Evolutionary conservation across 1,140 invertebrate genomes (phyloP).

Genomic region (Amphibalanus amphitrite): DNA sequence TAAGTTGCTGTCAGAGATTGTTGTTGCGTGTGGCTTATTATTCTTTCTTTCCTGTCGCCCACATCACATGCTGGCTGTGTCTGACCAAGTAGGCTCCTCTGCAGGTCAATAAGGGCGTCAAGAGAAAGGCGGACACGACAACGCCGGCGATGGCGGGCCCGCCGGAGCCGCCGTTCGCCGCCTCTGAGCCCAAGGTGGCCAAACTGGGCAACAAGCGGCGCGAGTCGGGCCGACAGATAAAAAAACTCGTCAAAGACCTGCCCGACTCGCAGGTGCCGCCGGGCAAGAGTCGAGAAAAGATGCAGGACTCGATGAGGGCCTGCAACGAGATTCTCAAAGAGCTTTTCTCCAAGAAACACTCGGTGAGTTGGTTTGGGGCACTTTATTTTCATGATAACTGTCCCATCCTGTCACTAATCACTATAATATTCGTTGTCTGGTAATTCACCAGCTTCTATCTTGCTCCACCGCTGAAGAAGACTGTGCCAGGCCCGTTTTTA

Average conservation of each 20-base stretch:
- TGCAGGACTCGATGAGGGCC: conserved; percentile 61
- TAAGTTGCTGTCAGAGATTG: no score
- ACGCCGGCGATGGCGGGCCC: conserved; percentile 44
- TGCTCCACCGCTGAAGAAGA: no score
- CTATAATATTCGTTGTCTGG: no score
- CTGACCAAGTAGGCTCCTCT: background rate
- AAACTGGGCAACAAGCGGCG: conserved; percentile 41
- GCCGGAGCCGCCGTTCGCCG: conserved; percentile 38
- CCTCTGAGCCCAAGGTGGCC: conserved; percentile 66
- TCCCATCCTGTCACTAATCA: no score
- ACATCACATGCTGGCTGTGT: no score
- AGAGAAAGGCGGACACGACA: conserved; percentile 86
- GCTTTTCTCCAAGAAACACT: conserved; percentile 88
- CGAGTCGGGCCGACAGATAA: conserved; percentile 90
- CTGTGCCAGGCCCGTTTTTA: no score
- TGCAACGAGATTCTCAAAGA: conserved; percentile 92
- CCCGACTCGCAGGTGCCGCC: conserved; percentile 30
- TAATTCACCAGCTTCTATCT: no score
- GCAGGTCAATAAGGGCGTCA: conserved; percentile 80
- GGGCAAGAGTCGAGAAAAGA: conserved; percentile 15
- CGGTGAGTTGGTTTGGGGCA: no score
- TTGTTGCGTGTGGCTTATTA: no score
- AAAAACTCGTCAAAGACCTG: conserved; percentile 56
- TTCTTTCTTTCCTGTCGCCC: no score
- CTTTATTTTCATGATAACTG: no score